Conservation (phyloP, 2,888 invertebrate genomes). For the Callyntrura guangdongensis region DNA sequence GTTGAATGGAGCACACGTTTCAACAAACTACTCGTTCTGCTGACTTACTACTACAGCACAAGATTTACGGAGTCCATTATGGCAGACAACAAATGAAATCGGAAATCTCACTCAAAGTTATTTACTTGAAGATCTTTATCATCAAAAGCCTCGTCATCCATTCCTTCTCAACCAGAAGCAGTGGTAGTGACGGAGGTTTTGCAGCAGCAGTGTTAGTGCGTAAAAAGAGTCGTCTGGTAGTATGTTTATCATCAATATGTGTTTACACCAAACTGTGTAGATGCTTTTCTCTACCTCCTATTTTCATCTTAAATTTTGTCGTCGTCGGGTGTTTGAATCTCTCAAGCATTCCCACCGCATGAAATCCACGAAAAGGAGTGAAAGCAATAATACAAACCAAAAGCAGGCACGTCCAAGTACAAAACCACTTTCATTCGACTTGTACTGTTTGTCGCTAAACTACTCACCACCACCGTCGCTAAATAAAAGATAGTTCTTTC, state of each 20-base stretch:
- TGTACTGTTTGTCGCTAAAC: not conserved
- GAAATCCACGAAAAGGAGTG: not conserved
- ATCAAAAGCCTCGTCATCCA: constrained; percentile 68
- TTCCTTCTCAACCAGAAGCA: constrained; percentile 58
- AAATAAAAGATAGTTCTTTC: constrained; percentile 56
- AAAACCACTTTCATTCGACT: constrained; percentile 65
- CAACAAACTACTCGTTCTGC: constrained; percentile 1
- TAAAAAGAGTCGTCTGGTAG: constrained; percentile 26
- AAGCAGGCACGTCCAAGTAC: constrained; percentile 59
- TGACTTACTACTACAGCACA: constrained; percentile 60
- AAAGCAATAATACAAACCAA: constrained; percentile 48
- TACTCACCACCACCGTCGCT: too few species aligned
- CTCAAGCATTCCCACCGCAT: not conserved
- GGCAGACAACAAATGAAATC: constrained; percentile 77
- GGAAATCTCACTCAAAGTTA: constrained; percentile 79
- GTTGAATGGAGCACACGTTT: constrained; percentile 18
- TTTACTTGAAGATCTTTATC: constrained; percentile 77
- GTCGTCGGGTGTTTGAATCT: not conserved
- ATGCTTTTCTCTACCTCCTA: not conserved
- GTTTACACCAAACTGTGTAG: constrained; percentile 1
- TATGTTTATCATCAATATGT: constrained; percentile 1
- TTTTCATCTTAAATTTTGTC: not conserved
- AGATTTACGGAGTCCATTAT: constrained; percentile 76
- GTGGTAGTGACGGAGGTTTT: not conserved
- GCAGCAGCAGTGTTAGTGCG: not conserved